Base-by-base conservation (phyloP, 2,888 invertebrate species). In the Lasioglossum calceatum region DNA sequence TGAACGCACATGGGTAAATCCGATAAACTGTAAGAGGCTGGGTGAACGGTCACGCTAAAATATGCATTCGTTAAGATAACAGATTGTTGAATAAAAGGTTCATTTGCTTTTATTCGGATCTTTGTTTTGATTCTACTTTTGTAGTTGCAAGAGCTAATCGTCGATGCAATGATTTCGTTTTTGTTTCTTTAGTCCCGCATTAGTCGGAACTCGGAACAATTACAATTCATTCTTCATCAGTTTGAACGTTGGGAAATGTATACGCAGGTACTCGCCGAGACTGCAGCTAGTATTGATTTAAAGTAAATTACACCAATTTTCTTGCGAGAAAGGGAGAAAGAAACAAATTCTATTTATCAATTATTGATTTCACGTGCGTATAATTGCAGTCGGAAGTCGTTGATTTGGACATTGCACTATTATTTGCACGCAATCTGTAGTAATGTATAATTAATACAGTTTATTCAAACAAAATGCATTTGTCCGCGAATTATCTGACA, bases 11-110 rank as follows among this genome's bases (percentile, higher is more conserved):
- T 75, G 42, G 54, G 10, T 36, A 70, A 32, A 16, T 0, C 58
- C 47, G 80, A 80, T 84, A 88, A 79, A 64, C 44, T 42, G 32
- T 50, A 42, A 14, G 77, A 74, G 76, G 42, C 27, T 54, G 42
- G 79, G 71, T 85, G 80, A 84, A 85, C n/a, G 74, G 85, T 80
- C 78, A 76, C 71, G 12, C n/a, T 78, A 50, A 83, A 73, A 74
- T 42, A 76, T n/a, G 8, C 23, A 54, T 36, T 64, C 42, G 77
- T 79, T 79, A 14, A n/a, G 75, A 84, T 87, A 82, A 16, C 44
- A 32, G 44, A 19, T 70, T 79, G 47, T 19, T 64, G 50, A 42
- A 14, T 54, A 3, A 73, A n/a, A 71, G 16, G 7, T 47, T 27
- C 36, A 61, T 82, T 77, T 32, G 47, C 5, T 42, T n/a, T 74